Evolutionary conservation across 2,797 vertebrate species (phyloP).

Genomic region (Oryzias sinensis): DNA sequence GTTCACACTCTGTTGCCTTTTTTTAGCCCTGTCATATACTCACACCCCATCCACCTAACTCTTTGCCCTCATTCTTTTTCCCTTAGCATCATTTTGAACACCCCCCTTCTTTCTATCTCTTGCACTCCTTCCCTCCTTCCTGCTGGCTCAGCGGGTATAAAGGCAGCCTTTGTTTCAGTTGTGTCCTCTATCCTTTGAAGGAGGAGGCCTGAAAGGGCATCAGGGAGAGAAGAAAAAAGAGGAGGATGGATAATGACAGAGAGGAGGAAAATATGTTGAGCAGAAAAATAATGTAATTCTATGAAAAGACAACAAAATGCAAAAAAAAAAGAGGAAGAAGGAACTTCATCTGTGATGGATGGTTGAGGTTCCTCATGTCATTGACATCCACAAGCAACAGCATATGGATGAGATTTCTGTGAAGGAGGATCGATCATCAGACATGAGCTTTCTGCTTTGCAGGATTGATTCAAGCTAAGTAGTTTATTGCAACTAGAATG

Average conservation of each 20-base stretch:
- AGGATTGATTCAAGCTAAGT: slow-evolving; percentile 25
- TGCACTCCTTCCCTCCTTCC: slow-evolving; percentile 34
- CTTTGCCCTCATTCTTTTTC: slow-evolving; percentile 53
- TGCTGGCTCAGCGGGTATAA: slow-evolving; percentile 70
- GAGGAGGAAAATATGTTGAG: slow-evolving; percentile 17
- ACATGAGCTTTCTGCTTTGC: slow-evolving; percentile 29
- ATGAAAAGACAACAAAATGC: slow-evolving; percentile 3
- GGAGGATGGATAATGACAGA: slow-evolving; percentile 15
- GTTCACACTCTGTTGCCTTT: background rate
- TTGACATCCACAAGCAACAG: slow-evolving; percentile 57
- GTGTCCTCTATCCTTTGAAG: slow-evolving; percentile 62
- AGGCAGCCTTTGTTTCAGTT: slow-evolving; percentile 66
- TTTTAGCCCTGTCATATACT: slow-evolving; percentile 9
- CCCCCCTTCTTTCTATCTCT: slow-evolving; percentile 5
- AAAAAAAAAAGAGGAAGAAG: slow-evolving; percentile 12
- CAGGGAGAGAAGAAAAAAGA: slow-evolving; percentile 16
- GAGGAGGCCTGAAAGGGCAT: slow-evolving; percentile 42
- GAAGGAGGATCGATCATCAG: slow-evolving; percentile 22
- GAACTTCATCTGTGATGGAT: slow-evolving; percentile 52
- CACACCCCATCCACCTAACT: slow-evolving; percentile 42
- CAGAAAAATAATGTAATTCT: slow-evolving; percentile 30
- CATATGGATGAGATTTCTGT: slow-evolving; percentile 44
- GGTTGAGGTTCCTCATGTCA: slow-evolving; percentile 56
- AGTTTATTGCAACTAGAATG: slow-evolving; percentile 29
- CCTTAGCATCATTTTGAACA: slow-evolving; percentile 47